Evolutionary conservation across 2,888 invertebrate genomes (phyloP), one percentile per base, ranked within the genome.

Genomic region (Diabrotica balteata): DNA sequence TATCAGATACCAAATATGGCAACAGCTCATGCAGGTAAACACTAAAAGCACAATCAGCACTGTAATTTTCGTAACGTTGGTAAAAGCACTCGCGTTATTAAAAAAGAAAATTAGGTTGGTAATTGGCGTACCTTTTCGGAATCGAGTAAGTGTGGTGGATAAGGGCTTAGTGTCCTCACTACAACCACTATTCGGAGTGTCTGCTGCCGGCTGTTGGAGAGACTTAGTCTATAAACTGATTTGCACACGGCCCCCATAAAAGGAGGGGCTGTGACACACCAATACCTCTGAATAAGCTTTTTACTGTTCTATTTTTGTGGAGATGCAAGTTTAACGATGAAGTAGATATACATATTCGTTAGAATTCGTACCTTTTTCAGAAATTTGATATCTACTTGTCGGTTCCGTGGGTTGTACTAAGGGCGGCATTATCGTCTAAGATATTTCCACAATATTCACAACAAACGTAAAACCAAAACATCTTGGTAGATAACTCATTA

Each of bases 151-250:
- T 80, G 80, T 80, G 78, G 76, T 78, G 79, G 67, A 76, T 76
- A 77, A 74, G 79, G 78, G 77, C 79, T 76, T 84, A 84, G 85
- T 84, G 85, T 85, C 73, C 83, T 85, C 86, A 85, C 86, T 85
- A 87, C 87, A 86, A 87, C 86, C 87, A 86, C 87, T 83, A 79
- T 86, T 87, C 87, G 87, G 62, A 88, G 87, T 88, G 88, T 84
- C 85, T 84, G 72, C 67, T 83, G 32, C 81, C 82, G 82, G 81
- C 82, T 82, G 80, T 81, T 81, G 78, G 83, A 83, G 79, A 82
- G 82, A 82, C 80, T 86, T 88, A 88, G 87, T 88, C 87, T 88
- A 87, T 88, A 85, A 84, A 86, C 81, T 81, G 80, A 81, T 83
- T 86, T 88, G 88, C 88, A 88, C 88, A 88, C 88, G 88, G 86